Base-by-base conservation (phyloP, 1,140 invertebrate species). In the Diachasmimorpha longicaudata region DNA sequence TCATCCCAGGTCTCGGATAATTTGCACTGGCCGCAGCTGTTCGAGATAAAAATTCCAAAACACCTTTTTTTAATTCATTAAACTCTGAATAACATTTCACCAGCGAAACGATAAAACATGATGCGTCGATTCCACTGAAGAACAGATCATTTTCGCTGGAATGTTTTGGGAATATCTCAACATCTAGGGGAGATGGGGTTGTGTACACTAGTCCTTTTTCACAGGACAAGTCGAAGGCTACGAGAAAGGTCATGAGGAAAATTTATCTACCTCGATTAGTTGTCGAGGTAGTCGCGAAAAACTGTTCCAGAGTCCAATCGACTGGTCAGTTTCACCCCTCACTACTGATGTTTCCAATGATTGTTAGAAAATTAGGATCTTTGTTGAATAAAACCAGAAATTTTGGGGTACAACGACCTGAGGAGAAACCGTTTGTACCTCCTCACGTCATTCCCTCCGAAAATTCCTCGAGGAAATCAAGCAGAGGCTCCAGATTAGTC, bases 1-100 rank as follows among this genome's bases (percentile, higher is more conserved):
- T 91, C 74, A 92, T 84, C 74, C 91, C 90, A 76, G 91, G 92
- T 80, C 92, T 88, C 77, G 91, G 92, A 82, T 93, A 93, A 79
- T 92, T 92, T 69, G 90, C 89, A 31, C 90, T 87, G 37, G 91
- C 90, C 79, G 89, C 89, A 73, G 91, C 90, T 89, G 81, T 81
- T 78, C 81, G 83, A 21, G 81, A 80, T 48, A 78, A 80, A 77
- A 78, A 52, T 76, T 70, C 37, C 76, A 55, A 70, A 72, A 76
- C 31, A 25, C 48, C 48, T 52, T 52, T 52, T 42, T 52, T 52
- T 52, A 52, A 52, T 52, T 52, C 48, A 52, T 52, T 52, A 52
- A 52, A 52, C 48, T 16, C 48, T 19, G 14, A 52, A 52, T 19
- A 3, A 19, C 9, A 52, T 52, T 52, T 19, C 14, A 52, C 14